These are phyloP conservation scores for Montipora cactus DNA, from an alignment of 64 coral and sea anemone species.

Conservation along the genomic window DNA sequence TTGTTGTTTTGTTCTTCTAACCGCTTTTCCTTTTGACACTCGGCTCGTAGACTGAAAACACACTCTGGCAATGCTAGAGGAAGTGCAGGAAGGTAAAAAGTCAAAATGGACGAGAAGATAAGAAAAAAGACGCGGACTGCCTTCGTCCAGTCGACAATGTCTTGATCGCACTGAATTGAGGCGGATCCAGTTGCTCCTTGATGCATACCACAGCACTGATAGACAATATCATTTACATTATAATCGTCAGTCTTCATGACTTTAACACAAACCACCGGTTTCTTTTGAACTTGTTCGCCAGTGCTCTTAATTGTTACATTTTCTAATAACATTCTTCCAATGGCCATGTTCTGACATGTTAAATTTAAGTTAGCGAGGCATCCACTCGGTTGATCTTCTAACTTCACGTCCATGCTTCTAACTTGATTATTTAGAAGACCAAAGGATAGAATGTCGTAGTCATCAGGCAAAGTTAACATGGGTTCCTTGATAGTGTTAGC, in stretches of 20 bases:
- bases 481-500: not conserved
- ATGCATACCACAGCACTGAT: no score
- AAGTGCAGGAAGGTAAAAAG: not conserved
- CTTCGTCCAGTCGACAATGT: no score
- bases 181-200: no score
- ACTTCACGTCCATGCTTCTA: not conserved
- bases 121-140: no score
- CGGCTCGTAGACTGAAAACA: not conserved
- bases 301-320: not conserved
- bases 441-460: not conserved
- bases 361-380: not conserved
- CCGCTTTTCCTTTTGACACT: not conserved
- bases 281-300: no score
- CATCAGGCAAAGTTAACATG: not conserved
- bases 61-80: not conserved
- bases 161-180: no score
- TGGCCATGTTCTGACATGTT: not conserved
- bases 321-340: not conserved
- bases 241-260: no score
- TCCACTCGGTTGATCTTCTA: constrained; percentile 11
- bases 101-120: not conserved
- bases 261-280: no score
- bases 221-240: no score
- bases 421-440: not conserved
- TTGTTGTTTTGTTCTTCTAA: no score